These are phyloP conservation scores for Zenarchopterus dispar DNA, from an alignment of 2,797 vertebrate genomes.

Conservation along the genomic window DNA sequence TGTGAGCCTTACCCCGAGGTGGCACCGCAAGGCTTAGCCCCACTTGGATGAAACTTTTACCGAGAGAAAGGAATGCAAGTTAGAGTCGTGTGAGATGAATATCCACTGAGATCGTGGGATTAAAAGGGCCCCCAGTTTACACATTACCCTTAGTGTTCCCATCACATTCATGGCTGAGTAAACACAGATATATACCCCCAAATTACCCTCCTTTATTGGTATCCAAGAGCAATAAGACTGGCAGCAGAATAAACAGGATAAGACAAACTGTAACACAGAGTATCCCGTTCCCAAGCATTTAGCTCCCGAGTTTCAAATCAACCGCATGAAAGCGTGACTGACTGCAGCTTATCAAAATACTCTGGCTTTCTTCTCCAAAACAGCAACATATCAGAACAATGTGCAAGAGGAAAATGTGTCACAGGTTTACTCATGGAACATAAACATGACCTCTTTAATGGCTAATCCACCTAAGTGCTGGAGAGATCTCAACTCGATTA, in stretches of 20 bases:
- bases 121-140: slow-evolving; percentile 47
- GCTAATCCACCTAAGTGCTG: slow-evolving; percentile 17
- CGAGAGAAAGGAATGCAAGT: slow-evolving; percentile 18
- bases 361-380: slow-evolving; percentile 55
- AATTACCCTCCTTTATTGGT: slow-evolving; percentile 49
- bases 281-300: slow-evolving; percentile 51
- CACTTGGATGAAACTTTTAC: slow-evolving; percentile 38
- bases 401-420: slow-evolving; percentile 33
- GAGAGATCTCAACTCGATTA: neutral
- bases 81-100: slow-evolving; percentile 37
- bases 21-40: slow-evolving; percentile 30
- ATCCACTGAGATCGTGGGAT: slow-evolving; percentile 42
- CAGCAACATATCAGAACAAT: slow-evolving; percentile 46
- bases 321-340: slow-evolving; percentile 51
- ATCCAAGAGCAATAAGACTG: slow-evolving; percentile 45
- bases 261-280: slow-evolving; percentile 58
- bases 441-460: slow-evolving; percentile 16
- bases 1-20: slow-evolving; percentile 29
- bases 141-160: slow-evolving; percentile 43
- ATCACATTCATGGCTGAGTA: slow-evolving; percentile 58
- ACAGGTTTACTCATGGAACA: slow-evolving; percentile 30
- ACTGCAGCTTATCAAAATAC: slow-evolving; percentile 65
- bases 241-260: slow-evolving; percentile 69
- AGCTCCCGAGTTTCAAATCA: slow-evolving; percentile 54
- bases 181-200: slow-evolving; percentile 43